These are phyloP conservation scores for Candidula unifasciata DNA, from an alignment of 2,888 invertebrate species.

Conservation along the genomic window DNA sequence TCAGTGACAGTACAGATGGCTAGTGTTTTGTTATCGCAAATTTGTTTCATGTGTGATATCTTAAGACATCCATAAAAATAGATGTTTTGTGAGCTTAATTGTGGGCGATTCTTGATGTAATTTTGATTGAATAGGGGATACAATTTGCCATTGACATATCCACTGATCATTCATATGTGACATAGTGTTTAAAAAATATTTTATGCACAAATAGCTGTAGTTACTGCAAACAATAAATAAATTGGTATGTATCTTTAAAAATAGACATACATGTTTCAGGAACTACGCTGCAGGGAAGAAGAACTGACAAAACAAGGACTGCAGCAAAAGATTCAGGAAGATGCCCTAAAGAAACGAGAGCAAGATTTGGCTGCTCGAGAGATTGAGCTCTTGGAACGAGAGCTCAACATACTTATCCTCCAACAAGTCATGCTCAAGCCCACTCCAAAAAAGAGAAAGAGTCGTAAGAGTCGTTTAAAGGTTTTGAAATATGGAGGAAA, in stretches of 20 bases:
- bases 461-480: constrained; percentile 86
- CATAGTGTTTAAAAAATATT: no score
- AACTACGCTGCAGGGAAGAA: constrained; percentile 94
- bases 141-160: no score
- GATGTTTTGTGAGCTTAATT: no score
- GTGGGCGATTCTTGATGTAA: no score
- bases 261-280: constrained; percentile 81
- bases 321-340: constrained; percentile 91
- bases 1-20: no score
- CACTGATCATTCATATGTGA: no score
- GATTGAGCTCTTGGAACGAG: constrained; percentile 91
- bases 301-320: constrained; percentile 91
- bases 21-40: no score
- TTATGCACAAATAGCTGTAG: no score
- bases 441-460: constrained; percentile 91
- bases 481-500: constrained; percentile 88
- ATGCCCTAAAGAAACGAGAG: constrained; percentile 87
- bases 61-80: no score
- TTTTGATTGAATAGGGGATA: no score
- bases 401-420: constrained; percentile 90
- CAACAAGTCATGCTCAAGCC: constrained; percentile 84
- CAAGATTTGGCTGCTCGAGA: constrained; percentile 92
- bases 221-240: not conserved
- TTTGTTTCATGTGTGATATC: no score
- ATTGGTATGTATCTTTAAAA: not conserved